These are phyloP conservation scores for Canis aureus DNA, from an alignment of 2,113 vertebrate species.

Conservation along the genomic window DNA sequence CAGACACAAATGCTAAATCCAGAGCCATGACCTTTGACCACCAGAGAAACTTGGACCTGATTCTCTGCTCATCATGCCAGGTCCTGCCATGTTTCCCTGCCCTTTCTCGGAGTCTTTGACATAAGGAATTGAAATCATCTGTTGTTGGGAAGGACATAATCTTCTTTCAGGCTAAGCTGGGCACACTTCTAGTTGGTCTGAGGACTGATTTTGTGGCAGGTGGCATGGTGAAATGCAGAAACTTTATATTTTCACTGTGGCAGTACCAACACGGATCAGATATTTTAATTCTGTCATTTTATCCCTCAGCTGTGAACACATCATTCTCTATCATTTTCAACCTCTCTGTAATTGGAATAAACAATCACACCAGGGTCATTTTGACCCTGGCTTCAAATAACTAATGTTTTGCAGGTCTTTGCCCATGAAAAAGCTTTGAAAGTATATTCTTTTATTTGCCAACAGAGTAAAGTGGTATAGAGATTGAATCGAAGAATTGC, in stretches of 20 bases:
- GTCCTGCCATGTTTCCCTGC: not conserved
- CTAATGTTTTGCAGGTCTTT: not conserved
- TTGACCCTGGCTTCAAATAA: slow-evolving; percentile 1
- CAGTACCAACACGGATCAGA: not conserved
- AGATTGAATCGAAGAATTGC: not conserved
- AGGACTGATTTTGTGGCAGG: not conserved
- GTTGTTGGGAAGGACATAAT: not conserved
- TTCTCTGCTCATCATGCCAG: not conserved
- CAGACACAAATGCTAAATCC: not conserved
- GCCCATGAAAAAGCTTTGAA: not conserved
- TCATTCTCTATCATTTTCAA: slow-evolving; percentile 20
- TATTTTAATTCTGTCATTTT: not conserved
- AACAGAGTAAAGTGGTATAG: not conserved
- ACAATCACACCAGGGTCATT: not conserved
- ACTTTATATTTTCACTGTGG: not conserved
- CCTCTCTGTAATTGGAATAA: not conserved
- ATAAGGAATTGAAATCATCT: not conserved
- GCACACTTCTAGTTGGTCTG: not conserved
- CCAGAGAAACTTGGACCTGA: not conserved
- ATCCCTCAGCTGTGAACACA: not conserved
- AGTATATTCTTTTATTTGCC: not conserved
- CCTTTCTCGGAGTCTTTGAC: not conserved
- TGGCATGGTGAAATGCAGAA: not conserved
- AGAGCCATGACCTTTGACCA: not conserved
- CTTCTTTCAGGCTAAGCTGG: not conserved